These are phyloP conservation scores for Globia sparganii DNA, from an alignment of 2,888 invertebrate genomes.

Conservation along the genomic window DNA sequence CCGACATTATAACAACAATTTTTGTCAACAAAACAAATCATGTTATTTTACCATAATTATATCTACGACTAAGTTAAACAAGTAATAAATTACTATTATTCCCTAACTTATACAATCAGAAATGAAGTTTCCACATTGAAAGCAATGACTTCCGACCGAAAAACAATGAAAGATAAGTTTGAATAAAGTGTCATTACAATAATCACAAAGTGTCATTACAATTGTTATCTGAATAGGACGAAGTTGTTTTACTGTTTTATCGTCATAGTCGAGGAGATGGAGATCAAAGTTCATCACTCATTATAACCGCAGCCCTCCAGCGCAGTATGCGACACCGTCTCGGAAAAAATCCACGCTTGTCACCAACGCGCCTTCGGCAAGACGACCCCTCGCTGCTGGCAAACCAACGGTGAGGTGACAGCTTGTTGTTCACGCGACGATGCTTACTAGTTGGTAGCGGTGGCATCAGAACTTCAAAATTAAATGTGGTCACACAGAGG, in stretches of 20 bases:
- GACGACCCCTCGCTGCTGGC: too few relatives aligned
- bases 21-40: neutral
- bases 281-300: neutral
- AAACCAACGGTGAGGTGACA: too few relatives aligned
- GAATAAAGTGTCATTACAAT: slow-evolving; percentile 5
- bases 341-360: too few relatives aligned
- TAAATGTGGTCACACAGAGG: neutral
- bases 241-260: slow-evolving; percentile 8
- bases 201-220: slow-evolving; percentile 11
- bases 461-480: too few relatives aligned
- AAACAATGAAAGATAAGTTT: slow-evolving; percentile 22
- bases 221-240: neutral
- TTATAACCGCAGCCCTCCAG: too few relatives aligned
- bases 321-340: too few relatives aligned
- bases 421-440: too few relatives aligned
- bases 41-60: neutral
- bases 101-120: slow-evolving; percentile 9
- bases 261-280: slow-evolving; percentile 14
- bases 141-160: slow-evolving; percentile 3
- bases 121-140: slow-evolving; percentile 18
- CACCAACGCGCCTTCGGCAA: too few relatives aligned
- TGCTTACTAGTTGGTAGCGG: too few relatives aligned
- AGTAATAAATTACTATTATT: slow-evolving; percentile 18
- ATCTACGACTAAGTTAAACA: neutral
- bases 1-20: neutral